These are phyloP conservation scores for Pituophis catenifer DNA, from an alignment of 2,113 vertebrate genomes.

Conservation along the genomic window DNA sequence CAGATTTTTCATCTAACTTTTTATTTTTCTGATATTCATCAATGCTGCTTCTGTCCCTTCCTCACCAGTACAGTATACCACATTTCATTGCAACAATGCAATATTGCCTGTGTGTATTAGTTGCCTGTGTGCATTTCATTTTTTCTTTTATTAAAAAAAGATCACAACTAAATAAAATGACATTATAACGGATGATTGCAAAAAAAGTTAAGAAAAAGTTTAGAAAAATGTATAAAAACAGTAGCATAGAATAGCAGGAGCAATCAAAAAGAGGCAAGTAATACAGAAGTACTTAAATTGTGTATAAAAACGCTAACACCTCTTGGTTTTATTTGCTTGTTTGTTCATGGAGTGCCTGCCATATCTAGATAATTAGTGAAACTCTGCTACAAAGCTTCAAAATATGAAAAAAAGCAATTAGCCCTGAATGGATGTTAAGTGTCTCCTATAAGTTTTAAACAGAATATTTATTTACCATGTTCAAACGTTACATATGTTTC, in stretches of 20 bases:
- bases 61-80: background rate
- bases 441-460: background rate
- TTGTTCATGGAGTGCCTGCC: background rate
- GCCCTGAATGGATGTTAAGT: background rate
- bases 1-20: background rate
- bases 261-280: background rate
- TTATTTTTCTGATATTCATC: background rate
- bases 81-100: background rate
- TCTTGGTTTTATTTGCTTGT: background rate
- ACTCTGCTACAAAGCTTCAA: background rate
- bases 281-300: background rate
- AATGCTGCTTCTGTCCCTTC: background rate
- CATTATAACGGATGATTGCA: background rate
- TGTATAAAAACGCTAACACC: background rate
- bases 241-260: background rate
- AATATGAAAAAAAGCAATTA: background rate
- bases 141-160: background rate
- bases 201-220: background rate
- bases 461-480: background rate
- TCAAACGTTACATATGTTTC: background rate
- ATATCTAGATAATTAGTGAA: background rate
- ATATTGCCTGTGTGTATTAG: background rate
- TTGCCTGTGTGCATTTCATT: background rate
- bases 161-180: background rate
- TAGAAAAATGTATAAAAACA: background rate